Base-by-base conservation (phyloP, 2,113 vertebrate species). In the Pipra filicauda region DNA sequence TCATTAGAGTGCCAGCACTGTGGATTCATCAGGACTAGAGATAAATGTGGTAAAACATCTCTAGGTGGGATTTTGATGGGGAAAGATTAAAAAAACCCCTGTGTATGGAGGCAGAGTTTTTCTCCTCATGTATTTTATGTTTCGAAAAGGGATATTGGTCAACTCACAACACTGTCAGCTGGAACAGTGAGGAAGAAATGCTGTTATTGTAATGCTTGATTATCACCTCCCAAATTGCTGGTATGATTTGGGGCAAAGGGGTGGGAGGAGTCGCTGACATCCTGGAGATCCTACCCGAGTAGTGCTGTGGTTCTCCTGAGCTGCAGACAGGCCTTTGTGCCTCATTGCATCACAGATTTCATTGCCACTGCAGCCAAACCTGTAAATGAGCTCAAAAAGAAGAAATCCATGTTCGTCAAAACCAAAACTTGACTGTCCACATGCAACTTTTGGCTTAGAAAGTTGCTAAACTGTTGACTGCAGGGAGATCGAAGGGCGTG, bases 1-100 rank as follows among this genome's bases (percentile, higher is more conserved):
- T 92, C 97, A 97, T 97, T 97, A 97, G 94, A 72, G 44, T 55
- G 54, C 72, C 67, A 73, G 87, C 22, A 4, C 82, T 86, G 76
- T 62, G 89, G 93, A 94, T 93, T 89, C 82, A 77, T 96, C 92
- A 64, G 82, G 66, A 61, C 64, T 71, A 33, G 88, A 96, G 88
- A 96, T 24, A 81, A 91, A 79, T 43, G 64, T 61, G 74, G 62
- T 61, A 18, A 54, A 92, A 77, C 26, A 1, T 89, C 95, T 91
- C 83, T 73, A 88, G 93, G 94, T 94, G 86, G 75, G 76, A 82
- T 86, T 85, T 88, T 73, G 59, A 41, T 70, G 70, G 59, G n/a
- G 78, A 78, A 85, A 72, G 23, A 62, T 49, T 15, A 30, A 39
- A 66, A 87, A 67, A 51, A 59, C 11, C 5, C 5, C 10, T 20